Evolutionary conservation across 1,140 invertebrate genomes (phyloP), one percentile per base, ranked within the genome.

Genomic region (Lasaia peninsularis): DNA sequence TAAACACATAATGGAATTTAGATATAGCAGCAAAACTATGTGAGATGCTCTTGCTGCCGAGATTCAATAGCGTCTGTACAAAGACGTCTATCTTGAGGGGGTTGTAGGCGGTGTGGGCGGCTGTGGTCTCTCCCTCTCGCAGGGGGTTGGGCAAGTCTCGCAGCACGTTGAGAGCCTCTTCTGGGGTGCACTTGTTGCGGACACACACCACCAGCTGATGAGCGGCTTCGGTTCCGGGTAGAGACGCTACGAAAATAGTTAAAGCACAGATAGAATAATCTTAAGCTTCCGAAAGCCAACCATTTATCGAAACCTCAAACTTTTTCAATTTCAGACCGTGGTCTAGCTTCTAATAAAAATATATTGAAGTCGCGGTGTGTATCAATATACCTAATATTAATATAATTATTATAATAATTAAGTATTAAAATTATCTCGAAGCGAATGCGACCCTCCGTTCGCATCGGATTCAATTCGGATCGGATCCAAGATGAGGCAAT

Each of bases 1-100:
- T 98, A 69, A 99, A 96, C 1, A 98, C 95, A 74, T 95, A 93
- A 87, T 98, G 96, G 80, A 98, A 99, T 91, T 99, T 99, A 14
- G 96, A 96, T 70, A 99, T 96, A 33, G 97, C 98, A 11, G 98
- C 96, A 89, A 99, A 99, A 69, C 97, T 97, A 80, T 99, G 98
- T 65, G 97, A 98, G 75, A 99, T 98, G 74, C 97, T 99, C 90
- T 99, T 99, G 1, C 95, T 96, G 16, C 97, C 98, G 35, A 99
- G 89, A 78, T 98, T 96, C 0, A 99, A 90, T 56, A 99, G 86
- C 0, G 97, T 98, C 71, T 98, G 96, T 5, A 98, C 96, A 86
- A 99, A 99, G 0, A 99, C 96, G 76, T 99, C 97, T 44, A 99
- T 98, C 88, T 98, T 98, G 28, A 98, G 81, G 0, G 97, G 96